phyloP scores from a whole-genome alignment of 1,140 invertebrate species.

The Drosophila oshimai region DNA sequence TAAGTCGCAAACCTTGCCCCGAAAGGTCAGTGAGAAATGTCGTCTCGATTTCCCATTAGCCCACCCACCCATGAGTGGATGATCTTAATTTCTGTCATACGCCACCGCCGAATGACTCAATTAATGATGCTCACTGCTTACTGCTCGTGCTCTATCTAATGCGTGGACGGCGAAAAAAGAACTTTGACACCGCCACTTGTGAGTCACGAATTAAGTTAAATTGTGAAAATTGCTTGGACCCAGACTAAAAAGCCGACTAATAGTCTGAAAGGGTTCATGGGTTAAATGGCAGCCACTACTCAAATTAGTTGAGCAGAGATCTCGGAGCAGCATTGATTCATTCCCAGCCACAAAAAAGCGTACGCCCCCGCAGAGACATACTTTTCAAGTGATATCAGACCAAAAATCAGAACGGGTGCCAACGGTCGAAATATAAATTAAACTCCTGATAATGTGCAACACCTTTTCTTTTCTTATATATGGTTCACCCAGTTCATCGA shows the following conservation, averaged over 20 bases:
- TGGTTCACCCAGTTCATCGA: conserved; percentile 21
- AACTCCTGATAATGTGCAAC: conserved; percentile 25
- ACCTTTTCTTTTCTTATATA: conserved; percentile 26
- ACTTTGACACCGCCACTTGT: conserved; percentile 42
- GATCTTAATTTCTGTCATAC: conserved; percentile 26
- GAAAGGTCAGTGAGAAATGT: conserved; percentile 51
- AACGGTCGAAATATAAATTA: conserved; percentile 31
- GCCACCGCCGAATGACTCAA: conserved; percentile 47
- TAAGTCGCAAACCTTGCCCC: conserved; percentile 50
- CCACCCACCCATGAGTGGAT: conserved; percentile 28
- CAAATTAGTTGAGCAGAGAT: conserved; percentile 60
- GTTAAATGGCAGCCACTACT: conserved; percentile 51
- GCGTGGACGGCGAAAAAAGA: conserved; percentile 8
- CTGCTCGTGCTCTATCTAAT: conserved; percentile 17
- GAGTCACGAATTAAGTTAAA: conserved; percentile 75
- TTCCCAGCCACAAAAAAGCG: conserved; percentile 7
- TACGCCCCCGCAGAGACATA: conserved; percentile 10
- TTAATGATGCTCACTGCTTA: conserved; percentile 45
- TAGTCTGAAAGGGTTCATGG: conserved; percentile 31
- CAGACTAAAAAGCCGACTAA: conserved; percentile 37
- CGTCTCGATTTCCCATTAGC: conserved; percentile 59
- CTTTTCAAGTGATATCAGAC: conserved; percentile 62
- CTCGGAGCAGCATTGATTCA: conserved; percentile 63
- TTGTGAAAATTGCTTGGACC: conserved; percentile 33
- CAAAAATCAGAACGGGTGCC: conserved; percentile 28